Conservation (phyloP, 2,113 vertebrate species). For the Triplophysa tibetana region DNA sequence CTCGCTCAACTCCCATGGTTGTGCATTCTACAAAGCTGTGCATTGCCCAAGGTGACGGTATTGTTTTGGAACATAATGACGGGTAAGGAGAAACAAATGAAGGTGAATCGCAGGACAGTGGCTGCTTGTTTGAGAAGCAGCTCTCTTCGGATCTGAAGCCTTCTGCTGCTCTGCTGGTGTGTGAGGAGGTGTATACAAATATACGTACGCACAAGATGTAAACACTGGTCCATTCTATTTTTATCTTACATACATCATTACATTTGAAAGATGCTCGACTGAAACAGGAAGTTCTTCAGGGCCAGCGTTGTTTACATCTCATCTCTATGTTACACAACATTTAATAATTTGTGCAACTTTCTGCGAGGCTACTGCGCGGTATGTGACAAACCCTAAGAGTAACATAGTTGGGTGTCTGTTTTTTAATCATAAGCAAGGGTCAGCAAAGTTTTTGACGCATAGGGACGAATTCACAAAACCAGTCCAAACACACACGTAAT, state of each 20-base stretch:
- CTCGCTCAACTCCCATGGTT: conserved; percentile 54
- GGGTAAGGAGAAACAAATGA: conserved; percentile 45
- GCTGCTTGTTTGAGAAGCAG: conserved; percentile 12
- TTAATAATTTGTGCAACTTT: neutral
- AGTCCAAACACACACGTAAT: no score
- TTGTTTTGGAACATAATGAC: conserved; percentile 61
- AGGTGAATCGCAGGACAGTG: conserved; percentile 47
- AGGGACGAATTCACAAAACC: no score
- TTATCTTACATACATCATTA: no score
- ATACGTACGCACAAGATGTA: neutral
- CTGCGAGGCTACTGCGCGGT: neutral
- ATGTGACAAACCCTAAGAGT: no score
- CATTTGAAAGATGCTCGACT: no score
- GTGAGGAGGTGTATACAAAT: neutral
- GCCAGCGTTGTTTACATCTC: no score
- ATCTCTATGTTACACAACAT: neutral
- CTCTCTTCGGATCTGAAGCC: conserved; percentile 17
- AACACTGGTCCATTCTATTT: no score
- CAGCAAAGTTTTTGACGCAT: no score
- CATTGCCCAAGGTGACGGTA: conserved; percentile 59
- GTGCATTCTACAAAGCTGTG: conserved; percentile 62
- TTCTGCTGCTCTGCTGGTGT: conserved; percentile 24
- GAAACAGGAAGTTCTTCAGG: no score
- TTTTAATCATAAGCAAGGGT: no score
- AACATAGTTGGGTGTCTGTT: no score